Base-by-base conservation (phyloP, 1,140 invertebrate species). In the Cyrtorhinus lividipennis region DNA sequence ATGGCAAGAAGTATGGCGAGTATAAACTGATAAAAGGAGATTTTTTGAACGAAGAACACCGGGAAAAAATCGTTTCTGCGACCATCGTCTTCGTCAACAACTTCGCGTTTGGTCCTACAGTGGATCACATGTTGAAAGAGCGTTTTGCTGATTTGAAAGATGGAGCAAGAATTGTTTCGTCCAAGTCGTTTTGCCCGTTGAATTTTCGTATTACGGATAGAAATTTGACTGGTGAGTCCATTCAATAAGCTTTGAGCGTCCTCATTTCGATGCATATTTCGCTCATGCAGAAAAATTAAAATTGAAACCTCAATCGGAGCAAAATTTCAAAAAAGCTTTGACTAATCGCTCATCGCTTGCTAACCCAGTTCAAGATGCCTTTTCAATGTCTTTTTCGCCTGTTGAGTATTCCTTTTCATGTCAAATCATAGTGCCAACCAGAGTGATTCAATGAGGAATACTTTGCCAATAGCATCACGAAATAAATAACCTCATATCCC, bases 61-160 rank as follows among this genome's bases (percentile, higher is more conserved):
- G 88, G 67, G 92, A 97, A 72, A 92, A 87, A 72, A 94, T 97
- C 68, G 92, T 89, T 66, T 83, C 83, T 66, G 88, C 94, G 2
- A 88, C 91, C 38, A 88, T 98, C 70, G 92, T 98, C 53, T 98
- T 98, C 79, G 94, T 97, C 2, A 98, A 98, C 77, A 98, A 98
- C 79, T 98, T 95, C 79, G 94, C 95, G 44, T 98, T 98, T 74
- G 95, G 95, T 18, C 94, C 95, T 27, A 86, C 84, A 63, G 93
- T 98, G 15, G 95, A 98, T 78, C 94, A 98, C 77, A 87, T 93
- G 78, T 75, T 98, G 60, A 98, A 98, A 75, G 87, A 95, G 73
- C 81, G 90, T 69, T 98, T 98, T 78, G 90, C 92, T 18, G 94
- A 98, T 75, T 81, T 98, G 67, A 89, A 90, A 70, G 95, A 98